phyloP scores from a whole-genome alignment of 2,113 vertebrate species.

The Mustela lutreola region DNA sequence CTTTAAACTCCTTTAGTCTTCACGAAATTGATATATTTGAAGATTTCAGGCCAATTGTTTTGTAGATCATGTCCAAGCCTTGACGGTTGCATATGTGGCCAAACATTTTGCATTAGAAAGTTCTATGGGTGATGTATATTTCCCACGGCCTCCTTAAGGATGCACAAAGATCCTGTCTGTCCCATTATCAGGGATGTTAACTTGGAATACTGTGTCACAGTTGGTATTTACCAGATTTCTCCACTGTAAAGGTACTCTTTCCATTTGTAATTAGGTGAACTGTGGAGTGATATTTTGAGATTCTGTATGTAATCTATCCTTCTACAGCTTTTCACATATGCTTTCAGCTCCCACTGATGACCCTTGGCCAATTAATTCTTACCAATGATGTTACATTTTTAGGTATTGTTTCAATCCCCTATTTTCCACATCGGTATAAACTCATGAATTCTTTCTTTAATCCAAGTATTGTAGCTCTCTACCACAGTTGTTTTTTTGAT shows the following conservation, averaged over 20 bases:
- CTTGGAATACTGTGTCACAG: background rate
- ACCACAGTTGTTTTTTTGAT: background rate
- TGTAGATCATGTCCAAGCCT: background rate
- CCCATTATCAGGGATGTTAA: background rate
- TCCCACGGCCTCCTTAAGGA: background rate
- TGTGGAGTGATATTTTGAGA: background rate
- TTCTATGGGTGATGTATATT: background rate
- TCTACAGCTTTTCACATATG: background rate
- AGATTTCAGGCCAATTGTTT: background rate
- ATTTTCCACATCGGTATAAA: background rate
- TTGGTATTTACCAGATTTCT: background rate
- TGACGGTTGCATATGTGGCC: background rate
- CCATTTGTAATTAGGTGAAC: background rate
- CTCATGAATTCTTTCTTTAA: background rate
- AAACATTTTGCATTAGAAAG: background rate
- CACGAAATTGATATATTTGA: background rate
- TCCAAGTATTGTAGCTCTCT: background rate
- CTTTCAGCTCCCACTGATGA: background rate
- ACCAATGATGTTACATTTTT: background rate
- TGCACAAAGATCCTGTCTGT: background rate
- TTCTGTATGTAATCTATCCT: background rate
- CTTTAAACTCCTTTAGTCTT: background rate
- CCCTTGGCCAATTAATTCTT: background rate
- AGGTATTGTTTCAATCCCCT: background rate
- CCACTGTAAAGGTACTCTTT: background rate